Percentiles rank a stretch among this genome's conserved stretches.
Conservation (phyloP, 2,797 vertebrate species). For the Gallinago solitaria region DNA sequence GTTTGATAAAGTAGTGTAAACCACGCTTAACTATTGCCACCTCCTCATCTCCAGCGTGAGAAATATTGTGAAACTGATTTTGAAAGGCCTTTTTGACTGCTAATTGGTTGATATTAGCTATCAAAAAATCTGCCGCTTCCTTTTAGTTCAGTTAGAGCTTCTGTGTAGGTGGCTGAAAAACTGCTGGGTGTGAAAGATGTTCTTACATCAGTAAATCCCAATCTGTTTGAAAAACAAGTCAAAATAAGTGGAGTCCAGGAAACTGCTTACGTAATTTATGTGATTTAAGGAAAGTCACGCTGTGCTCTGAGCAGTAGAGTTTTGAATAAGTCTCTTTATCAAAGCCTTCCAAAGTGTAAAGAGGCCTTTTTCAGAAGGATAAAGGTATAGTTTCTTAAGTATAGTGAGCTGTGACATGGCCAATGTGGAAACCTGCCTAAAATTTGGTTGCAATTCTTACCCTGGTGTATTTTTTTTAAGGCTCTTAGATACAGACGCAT, state of each 20-base stretch:
- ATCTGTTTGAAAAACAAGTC: not conserved
- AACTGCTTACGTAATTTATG: not conserved
- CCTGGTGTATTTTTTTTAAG: not conserved
- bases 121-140: not conserved
- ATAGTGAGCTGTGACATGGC: not conserved
- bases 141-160: not conserved
- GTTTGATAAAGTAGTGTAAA: not conserved
- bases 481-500: not conserved
- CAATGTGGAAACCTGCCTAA: not conserved
- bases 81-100: not conserved
- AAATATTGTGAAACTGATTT: not conserved
- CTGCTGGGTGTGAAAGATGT: not conserved
- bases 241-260: not conserved
- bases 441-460: not conserved
- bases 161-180: not conserved
- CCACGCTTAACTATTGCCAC: not conserved
- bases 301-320: not conserved
- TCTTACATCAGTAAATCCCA: not conserved
- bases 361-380: not conserved
- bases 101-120: conserved; percentile 21
- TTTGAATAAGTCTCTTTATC: not conserved
- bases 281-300: not conserved
- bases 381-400: not conserved
- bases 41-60: not conserved
- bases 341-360: not conserved